Base-by-base conservation (phyloP, 2,113 vertebrate genomes). In the Ondatra zibethicus region DNA sequence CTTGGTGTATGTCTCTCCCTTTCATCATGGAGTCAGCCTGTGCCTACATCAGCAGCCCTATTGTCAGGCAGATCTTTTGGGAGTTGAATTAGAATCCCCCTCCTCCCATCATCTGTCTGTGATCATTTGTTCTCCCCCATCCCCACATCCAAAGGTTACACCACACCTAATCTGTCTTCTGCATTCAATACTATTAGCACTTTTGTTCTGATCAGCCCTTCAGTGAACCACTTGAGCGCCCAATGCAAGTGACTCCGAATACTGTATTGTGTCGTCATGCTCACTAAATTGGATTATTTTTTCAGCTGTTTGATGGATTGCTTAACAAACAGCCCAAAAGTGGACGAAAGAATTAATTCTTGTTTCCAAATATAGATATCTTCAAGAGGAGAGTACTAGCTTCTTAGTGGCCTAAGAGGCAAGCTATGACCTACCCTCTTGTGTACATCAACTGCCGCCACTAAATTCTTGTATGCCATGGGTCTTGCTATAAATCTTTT, bases 181-280 rank as follows among this genome's bases (percentile, higher is more conserved):
- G 73, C 23, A 39, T 61, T 92, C 70, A 85, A 85, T 90, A 84
- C 70, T 80, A 52, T 92, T 76, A 68, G 29, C 68, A 84, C 3
- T 77, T 89, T 65, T 76, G 47, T 88, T 91, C n/a, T 92, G 47
- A 94, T 93, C 85, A 96, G 66, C 31, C 90, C n/a, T 89, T 95
- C 31, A 75, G 27, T 91, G 66, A 84, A 9, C 52, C 70, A 89
- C 58, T 66, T 63, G 50, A 66, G 27, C 76, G 27, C 27, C 47
- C 29, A 68, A 85, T 6, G 4, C 12, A 73, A 93, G 89, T 68
- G 94, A 96, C 66, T 93, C 86, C 52, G 81, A 86, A 66, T 96
- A 91, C 33, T 91, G n/a, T 39, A 63, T 39, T 94, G 91, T 0
- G 0, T 80, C 89, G 52, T 80, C 73, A 89, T 7, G 17, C 58